A percentile compares a stretch with the other conserved stretches of the same genome.
phyloP scores from a whole-genome alignment of 2,888 invertebrate genomes.

The Flexamia atlantica region DNA sequence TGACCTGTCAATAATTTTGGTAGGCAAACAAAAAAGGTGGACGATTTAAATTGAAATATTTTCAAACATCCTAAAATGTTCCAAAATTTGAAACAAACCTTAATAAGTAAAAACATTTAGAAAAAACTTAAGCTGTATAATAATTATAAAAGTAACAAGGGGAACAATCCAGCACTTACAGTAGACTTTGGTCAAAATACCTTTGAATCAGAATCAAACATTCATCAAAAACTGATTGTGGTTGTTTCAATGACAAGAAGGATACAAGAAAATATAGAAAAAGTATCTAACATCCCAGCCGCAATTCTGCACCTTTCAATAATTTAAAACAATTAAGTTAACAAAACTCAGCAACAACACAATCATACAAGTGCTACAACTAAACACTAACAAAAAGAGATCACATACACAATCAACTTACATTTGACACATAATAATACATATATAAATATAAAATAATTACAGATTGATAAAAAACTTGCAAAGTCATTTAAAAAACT shows the following conservation, averaged over 20 bases:
- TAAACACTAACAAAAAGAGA: slow-evolving; percentile 49
- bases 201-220: slow-evolving; percentile 25
- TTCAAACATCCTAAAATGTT: no score
- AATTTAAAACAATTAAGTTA: slow-evolving; percentile 11
- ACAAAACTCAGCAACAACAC: slow-evolving; percentile 30
- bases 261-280: not conserved
- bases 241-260: slow-evolving; percentile 41
- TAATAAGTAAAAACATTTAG: no score
- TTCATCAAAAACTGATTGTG: slow-evolving; percentile 35
- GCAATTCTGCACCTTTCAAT: not conserved
- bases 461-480: slow-evolving; percentile 23
- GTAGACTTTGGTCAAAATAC: slow-evolving; percentile 3
- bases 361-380: slow-evolving; percentile 28
- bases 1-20: no score
- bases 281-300: slow-evolving; percentile 1
- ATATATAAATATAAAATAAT: slow-evolving; percentile 49
- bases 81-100: no score
- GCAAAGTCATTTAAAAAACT: not conserved
- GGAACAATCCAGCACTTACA: no score
- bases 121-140: no score
- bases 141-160: no score
- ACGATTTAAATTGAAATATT: no score
- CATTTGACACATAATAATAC: slow-evolving; percentile 41
- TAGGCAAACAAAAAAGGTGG: no score
- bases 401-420: slow-evolving; percentile 50